Conservation (phyloP, 1,140 invertebrate genomes). For the Calephelis nemesis region DNA sequence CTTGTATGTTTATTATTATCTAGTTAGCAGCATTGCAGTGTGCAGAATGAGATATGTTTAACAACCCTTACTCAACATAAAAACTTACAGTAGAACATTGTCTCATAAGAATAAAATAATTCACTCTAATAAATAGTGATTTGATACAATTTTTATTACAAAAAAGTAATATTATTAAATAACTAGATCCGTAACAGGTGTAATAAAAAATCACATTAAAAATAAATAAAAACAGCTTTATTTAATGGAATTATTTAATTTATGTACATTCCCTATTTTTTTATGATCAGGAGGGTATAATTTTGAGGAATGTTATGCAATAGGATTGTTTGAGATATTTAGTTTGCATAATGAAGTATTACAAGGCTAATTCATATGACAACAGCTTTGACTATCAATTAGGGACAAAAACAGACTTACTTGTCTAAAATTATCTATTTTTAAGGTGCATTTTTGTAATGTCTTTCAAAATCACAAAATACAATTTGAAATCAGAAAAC, state of each 20-base stretch:
- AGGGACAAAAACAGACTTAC: constrained; percentile 41
- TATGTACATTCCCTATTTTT: constrained; percentile 70
- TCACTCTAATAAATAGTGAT: constrained; percentile 11
- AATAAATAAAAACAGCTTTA: constrained; percentile 40
- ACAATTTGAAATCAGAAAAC: constrained; percentile 65
- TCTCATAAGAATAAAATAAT: constrained; percentile 6
- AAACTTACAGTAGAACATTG: neutral
- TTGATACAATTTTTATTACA: constrained; percentile 6
- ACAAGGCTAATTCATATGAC: constrained; percentile 12
- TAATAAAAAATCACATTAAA: constrained; percentile 17
- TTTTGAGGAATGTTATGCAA: constrained; percentile 69
- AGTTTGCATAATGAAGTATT: neutral
- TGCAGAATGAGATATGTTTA: constrained; percentile 14
- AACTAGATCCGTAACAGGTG: constrained; percentile 2
- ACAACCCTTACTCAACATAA: constrained; percentile 13
- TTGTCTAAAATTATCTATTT: constrained; percentile 36
- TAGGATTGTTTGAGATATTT: constrained; percentile 26
- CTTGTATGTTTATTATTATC: constrained; percentile 11
- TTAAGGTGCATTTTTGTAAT: constrained; percentile 33
- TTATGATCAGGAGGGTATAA: constrained; percentile 43
- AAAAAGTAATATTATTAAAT: constrained; percentile 1
- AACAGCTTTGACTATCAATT: constrained; percentile 30
- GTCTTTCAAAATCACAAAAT: constrained; percentile 58
- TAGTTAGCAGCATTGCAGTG: neutral
- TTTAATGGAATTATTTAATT: constrained; percentile 61